phyloP scores from a whole-genome alignment of 2,888 invertebrate species.

The Lasioglossum morio region DNA sequence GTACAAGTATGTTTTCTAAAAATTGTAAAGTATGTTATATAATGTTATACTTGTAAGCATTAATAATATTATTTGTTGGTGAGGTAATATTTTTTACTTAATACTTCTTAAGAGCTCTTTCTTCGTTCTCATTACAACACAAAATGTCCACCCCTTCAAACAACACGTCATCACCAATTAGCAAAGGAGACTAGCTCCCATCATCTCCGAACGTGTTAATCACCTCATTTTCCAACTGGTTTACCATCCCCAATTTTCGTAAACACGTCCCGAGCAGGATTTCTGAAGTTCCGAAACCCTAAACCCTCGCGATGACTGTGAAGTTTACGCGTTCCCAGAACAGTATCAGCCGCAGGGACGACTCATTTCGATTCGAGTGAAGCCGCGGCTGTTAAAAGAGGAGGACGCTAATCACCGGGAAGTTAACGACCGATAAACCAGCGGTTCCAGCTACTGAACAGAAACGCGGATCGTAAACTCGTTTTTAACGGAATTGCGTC shows the following conservation, averaged over 20 bases:
- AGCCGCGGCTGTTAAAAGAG: not conserved
- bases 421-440: slow-evolving; percentile 74
- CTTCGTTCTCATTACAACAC: not conserved
- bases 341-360: not conserved
- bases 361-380: not conserved
- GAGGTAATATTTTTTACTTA: not conserved
- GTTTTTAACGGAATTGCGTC: slow-evolving; percentile 63
- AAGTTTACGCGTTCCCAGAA: not conserved
- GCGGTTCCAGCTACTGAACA: slow-evolving; percentile 64
- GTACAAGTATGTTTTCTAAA: not conserved
- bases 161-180: not conserved
- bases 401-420: slow-evolving; percentile 59
- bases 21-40: not conserved
- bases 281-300: not conserved
- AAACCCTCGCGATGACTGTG: not conserved
- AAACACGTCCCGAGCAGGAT: not conserved
- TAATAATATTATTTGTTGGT: not conserved
- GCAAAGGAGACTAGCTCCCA: not conserved
- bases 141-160: not conserved
- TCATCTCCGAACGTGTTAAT: not conserved
- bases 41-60: no score
- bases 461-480: slow-evolving; percentile 70
- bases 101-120: no score
- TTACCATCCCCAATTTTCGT: not conserved
- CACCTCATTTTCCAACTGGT: not conserved